Evolutionary conservation across 1,140 invertebrate species (phyloP).

Genomic region (Drosophila watanabei): DNA sequence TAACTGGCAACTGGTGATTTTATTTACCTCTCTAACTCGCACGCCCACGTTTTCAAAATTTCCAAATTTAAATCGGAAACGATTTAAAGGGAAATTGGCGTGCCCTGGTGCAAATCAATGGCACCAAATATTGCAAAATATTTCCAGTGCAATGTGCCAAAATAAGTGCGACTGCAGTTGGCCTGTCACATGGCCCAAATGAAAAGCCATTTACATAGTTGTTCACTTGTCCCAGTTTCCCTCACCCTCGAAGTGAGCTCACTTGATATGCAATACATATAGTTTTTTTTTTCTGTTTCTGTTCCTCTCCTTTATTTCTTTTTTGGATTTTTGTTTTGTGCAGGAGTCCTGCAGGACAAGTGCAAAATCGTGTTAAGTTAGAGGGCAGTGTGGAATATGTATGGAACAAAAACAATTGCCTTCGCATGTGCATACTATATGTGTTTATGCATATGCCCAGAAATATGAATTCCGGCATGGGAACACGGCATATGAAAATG

Average conservation of each 20-base stretch:
- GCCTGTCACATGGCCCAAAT: constrained; percentile 56
- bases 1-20: constrained; percentile 47
- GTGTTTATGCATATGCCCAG: constrained; percentile 48
- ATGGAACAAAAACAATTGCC: constrained; percentile 38
- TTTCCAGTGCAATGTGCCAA: constrained; percentile 41
- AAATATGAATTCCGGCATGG: constrained; percentile 65
- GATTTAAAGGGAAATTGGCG: constrained; percentile 41
- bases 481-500: constrained; percentile 60
- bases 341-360: constrained; percentile 55
- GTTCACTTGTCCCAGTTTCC: constrained; percentile 62
- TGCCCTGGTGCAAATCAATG: constrained; percentile 21
- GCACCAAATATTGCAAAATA: constrained; percentile 47
- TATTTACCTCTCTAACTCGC: constrained; percentile 39
- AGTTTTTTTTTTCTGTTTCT: constrained; percentile 30
- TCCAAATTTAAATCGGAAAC: constrained; percentile 46
- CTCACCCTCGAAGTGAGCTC: constrained; percentile 22
- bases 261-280: constrained; percentile 70
- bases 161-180: constrained; percentile 40
- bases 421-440: constrained; percentile 26
- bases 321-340: background rate
- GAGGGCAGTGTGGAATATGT: constrained; percentile 23
- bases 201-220: constrained; percentile 72
- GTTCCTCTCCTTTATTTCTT: background rate
- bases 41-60: background rate
- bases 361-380: constrained; percentile 76